phyloP scores from a whole-genome alignment of 53 echinoderm and acorn worm genomes.

The Crossaster papposus region DNA sequence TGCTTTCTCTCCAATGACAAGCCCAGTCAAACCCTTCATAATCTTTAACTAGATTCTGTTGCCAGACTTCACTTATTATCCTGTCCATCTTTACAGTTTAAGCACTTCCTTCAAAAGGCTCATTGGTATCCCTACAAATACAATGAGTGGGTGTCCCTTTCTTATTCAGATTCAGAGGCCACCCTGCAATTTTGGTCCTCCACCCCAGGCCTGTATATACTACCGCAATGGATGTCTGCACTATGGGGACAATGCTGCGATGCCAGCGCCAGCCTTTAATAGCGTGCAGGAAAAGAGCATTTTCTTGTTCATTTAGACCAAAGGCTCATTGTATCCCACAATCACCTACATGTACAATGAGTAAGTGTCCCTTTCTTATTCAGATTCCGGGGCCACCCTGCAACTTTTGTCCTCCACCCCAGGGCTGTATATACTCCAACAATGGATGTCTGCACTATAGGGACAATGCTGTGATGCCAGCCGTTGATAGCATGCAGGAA shows the following conservation, averaged over 20 bases:
- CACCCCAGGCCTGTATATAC: background rate
- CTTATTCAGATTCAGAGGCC: constrained; percentile 1
- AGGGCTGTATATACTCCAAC: background rate
- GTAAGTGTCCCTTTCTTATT: background rate
- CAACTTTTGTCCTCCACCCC: background rate
- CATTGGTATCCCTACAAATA: constrained; percentile 8
- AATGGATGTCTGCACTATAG: constrained; percentile 1
- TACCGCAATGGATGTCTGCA: constrained; percentile 8
- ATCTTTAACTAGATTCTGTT: background rate
- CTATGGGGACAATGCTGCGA: background rate
- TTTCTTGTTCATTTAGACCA: background rate
- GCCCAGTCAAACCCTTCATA: background rate
- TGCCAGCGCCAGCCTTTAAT: background rate
- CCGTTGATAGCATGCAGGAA: background rate
- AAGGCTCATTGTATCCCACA: constrained; percentile 27
- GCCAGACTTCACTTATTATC: background rate
- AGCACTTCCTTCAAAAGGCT: too few species aligned
- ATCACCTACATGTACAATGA: background rate
- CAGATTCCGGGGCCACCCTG: background rate
- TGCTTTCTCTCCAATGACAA: background rate
- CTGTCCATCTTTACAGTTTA: background rate
- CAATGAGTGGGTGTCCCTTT: background rate
- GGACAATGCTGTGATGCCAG: constrained; percentile 3
- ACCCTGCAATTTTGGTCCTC: background rate
- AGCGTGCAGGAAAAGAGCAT: background rate